Evolutionary conservation across 2,797 vertebrate species (phyloP).

Genomic region (Sebastes minor): DNA sequence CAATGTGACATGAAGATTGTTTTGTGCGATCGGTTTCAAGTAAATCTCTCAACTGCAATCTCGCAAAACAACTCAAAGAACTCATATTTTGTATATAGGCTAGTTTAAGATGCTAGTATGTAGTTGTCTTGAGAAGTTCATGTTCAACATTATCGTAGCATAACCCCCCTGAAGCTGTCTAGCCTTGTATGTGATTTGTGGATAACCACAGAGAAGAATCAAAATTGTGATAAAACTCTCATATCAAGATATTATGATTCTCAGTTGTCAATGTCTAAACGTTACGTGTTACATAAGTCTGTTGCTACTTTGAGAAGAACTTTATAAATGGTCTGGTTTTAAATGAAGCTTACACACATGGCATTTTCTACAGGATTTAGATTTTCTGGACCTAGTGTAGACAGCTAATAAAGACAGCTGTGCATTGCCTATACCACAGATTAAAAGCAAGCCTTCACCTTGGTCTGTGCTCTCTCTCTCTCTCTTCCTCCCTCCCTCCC

Average conservation of each 20-base stretch:
- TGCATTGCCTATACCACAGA: neutral
- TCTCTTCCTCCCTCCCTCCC: neutral
- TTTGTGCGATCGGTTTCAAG: neutral
- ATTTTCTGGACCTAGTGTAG: neutral
- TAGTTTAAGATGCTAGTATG: neutral
- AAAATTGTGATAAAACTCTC: neutral
- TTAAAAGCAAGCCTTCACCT: conserved; percentile 12
- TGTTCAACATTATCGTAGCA: neutral
- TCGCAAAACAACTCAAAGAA: neutral
- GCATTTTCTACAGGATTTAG: neutral
- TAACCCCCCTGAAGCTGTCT: neutral
- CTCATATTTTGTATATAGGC: neutral
- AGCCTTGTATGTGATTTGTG: neutral
- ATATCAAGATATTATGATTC: neutral
- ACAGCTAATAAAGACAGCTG: neutral
- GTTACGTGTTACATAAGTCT: neutral
- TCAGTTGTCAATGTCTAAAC: neutral
- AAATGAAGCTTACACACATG: neutral
- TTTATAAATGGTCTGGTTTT: neutral
- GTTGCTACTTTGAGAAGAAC: neutral
- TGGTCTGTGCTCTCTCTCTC: neutral
- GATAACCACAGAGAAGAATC: neutral
- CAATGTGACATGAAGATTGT: neutral
- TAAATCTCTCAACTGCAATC: neutral
- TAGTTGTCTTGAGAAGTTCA: neutral